phyloP scores from a whole-genome alignment of 1,140 invertebrate species.

The Ruditapes philippinarum region DNA sequence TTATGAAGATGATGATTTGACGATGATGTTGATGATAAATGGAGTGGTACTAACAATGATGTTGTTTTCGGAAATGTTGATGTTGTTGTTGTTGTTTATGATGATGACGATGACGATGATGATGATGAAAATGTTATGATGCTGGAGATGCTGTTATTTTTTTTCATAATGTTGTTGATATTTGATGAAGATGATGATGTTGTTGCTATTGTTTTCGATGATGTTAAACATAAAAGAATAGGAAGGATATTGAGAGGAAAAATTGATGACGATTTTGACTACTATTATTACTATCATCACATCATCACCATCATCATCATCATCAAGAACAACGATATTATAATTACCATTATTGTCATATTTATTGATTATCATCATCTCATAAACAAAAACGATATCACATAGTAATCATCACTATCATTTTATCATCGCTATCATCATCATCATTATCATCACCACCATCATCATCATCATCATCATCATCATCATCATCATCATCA shows the following conservation, averaged over 20 bases:
- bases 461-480: slow-evolving; percentile 17
- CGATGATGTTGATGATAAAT: slow-evolving; percentile 3
- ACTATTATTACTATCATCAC: neutral
- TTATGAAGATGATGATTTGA: too few species aligned
- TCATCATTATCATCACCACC: slow-evolving; percentile 1
- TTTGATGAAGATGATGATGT: slow-evolving; percentile 62
- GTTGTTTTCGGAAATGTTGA: slow-evolving; percentile 41
- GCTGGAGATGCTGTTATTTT: slow-evolving; percentile 45
- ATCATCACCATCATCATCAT: slow-evolving; percentile 1
- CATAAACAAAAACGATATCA: neutral
- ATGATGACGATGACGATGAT: too few species aligned
- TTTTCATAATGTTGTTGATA: slow-evolving; percentile 37
- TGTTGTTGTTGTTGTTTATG: too few species aligned
- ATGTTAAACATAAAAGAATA: slow-evolving; percentile 17
- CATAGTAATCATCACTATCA: neutral
- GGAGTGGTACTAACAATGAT: slow-evolving; percentile 63
- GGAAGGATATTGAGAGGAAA: neutral
- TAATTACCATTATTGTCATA: neutral
- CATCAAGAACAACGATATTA: neutral
- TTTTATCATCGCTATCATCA: neutral
- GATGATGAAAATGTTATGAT: slow-evolving; percentile 55
- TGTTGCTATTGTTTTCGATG: slow-evolving; percentile 20
- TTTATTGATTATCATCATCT: neutral
- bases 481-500: neutral
- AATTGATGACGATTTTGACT: neutral